Evolutionary conservation across 2,797 vertebrate species (phyloP).

Genomic region (Microtus obscurus): DNA sequence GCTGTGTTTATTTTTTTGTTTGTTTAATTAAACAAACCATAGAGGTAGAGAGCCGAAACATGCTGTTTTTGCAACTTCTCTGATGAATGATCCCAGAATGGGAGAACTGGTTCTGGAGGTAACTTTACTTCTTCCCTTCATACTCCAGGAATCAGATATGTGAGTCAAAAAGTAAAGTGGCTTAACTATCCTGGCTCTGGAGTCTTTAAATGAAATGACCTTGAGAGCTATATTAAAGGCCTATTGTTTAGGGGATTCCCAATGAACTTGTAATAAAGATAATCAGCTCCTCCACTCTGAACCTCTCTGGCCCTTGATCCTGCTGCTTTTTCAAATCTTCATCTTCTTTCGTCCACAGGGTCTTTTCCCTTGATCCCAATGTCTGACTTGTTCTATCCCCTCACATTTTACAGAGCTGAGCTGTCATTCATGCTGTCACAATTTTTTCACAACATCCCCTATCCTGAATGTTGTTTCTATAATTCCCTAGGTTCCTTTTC

Average conservation of each 20-base stretch:
- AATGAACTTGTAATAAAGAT: neutral
- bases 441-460: neutral
- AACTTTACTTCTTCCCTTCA: neutral
- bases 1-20: neutral
- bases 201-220: neutral
- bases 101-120: neutral
- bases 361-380: neutral
- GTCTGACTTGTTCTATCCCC: neutral
- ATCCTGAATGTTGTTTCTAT: neutral
- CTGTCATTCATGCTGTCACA: neutral
- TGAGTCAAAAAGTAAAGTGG: neutral
- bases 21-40: neutral
- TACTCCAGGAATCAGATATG: neutral
- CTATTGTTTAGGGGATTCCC: neutral
- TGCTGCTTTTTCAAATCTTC: neutral
- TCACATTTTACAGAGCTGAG: neutral
- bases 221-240: neutral
- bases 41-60: neutral
- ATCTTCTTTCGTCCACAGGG: no score
- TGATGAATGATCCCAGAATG: neutral
- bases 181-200: neutral
- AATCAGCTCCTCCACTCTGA: neutral
- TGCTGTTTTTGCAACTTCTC: neutral
- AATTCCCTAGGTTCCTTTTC: neutral
- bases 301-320: neutral